Evolutionary conservation across 2,888 invertebrate species (phyloP), one percentile per base, ranked within the genome.

Genomic region (Labia minor): DNA sequence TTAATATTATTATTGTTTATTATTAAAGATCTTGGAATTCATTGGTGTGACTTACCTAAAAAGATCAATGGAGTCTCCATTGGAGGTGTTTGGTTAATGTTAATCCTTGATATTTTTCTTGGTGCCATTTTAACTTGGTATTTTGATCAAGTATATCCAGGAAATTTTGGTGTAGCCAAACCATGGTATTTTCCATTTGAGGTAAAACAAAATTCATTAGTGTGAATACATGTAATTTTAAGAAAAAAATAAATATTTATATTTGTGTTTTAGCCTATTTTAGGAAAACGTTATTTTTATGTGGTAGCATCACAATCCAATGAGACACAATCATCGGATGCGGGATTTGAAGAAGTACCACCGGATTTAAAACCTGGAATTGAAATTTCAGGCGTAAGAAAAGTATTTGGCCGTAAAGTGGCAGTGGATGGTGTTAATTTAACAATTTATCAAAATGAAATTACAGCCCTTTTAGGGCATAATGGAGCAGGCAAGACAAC

Each of bases 401-500:
- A 73, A 67, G 66, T 66, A 19, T 70, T 65, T 63, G 8, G 73
- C 4, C 76, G 77, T 74, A 79, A 76, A 72, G 74, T 78, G 1
- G 92, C 88, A 16, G 85, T 95, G 0, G 81, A 85, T 72, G 81
- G 86, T 68, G 80, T 93, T 26, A 82, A 83, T 10, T 76, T 94
- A 74, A 85, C 89, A 70, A 87, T 94, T 74, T 89, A 87, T 73
- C 83, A 86, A 73, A 90, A 90, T 0, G 89, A 92, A 78, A 92
- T 95, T 61, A 93, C 92, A 0, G 90, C 89, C 0, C 79, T 95
- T 19, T 79, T 95, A 16, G 95, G 95, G 0, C 92, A 92, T 76
- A 92, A 92, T 75, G 92, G 92, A 8, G 92, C 91, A 2, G 92
- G 92, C 33, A 92, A 92, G 76, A 87, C 86, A n/a, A 89, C 89